These are phyloP conservation scores for Frankliniella fusca DNA, from an alignment of 2,888 invertebrate species.

Conservation along the genomic window DNA sequence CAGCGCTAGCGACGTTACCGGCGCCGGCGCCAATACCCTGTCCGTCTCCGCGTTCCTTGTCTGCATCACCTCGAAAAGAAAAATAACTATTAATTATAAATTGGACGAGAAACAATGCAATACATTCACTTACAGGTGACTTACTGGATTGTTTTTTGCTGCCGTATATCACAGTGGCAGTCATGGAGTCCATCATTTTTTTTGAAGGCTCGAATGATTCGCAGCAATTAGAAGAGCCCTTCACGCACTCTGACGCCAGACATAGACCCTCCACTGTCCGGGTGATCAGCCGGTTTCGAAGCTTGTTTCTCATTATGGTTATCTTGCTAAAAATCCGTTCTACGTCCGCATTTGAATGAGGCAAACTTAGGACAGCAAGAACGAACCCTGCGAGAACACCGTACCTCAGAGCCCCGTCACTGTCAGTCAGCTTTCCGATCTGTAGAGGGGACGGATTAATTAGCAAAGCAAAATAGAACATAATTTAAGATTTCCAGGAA, in stretches of 20 bases:
- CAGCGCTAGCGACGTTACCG: background rate
- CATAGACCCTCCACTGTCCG: slow-evolving; percentile 4
- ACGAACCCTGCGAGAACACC: slow-evolving; percentile 35
- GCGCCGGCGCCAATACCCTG: background rate
- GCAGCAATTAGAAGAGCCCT: background rate
- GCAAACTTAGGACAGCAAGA: slow-evolving; percentile 36
- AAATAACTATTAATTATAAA: background rate
- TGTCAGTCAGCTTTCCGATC: slow-evolving; percentile 12
- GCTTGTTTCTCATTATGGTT: slow-evolving; percentile 37
- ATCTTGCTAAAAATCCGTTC: slow-evolving; percentile 39
- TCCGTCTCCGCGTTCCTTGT: background rate
- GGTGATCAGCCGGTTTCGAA: slow-evolving; percentile 35
- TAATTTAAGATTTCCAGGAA: background rate
- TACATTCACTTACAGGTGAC: background rate
- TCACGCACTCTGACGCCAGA: slow-evolving; percentile 10
- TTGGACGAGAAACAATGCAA: background rate
- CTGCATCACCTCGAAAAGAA: background rate
- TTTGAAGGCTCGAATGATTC: background rate
- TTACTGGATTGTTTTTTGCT: background rate
- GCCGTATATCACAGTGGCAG: background rate
- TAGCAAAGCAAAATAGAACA: background rate
- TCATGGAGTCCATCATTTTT: background rate
- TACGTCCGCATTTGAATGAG: slow-evolving; percentile 38
- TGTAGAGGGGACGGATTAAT: background rate
- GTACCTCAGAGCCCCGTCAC: background rate